These are phyloP conservation scores for Aphaenogaster rudis DNA, from an alignment of 1,140 invertebrate genomes.

Conservation along the genomic window DNA sequence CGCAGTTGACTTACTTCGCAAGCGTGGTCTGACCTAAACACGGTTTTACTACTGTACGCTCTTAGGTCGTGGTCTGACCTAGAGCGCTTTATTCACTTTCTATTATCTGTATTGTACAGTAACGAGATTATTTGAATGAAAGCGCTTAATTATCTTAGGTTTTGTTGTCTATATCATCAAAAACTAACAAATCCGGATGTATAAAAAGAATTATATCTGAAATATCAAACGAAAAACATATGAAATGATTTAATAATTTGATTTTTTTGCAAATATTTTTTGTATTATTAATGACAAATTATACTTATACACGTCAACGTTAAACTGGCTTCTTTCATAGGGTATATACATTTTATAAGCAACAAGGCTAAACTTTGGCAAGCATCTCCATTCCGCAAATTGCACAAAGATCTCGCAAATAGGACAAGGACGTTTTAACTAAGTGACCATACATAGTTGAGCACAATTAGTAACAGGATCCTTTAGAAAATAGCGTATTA, in stretches of 20 bases:
- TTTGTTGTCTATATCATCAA: background rate
- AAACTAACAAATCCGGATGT: background rate
- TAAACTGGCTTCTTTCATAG: background rate
- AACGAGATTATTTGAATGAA: conserved; percentile 14
- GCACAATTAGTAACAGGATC: conserved; percentile 37
- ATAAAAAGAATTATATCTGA: background rate
- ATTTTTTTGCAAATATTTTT: background rate
- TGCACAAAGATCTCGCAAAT: conserved; percentile 29
- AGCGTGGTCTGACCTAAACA: background rate
- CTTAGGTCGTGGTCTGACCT: background rate
- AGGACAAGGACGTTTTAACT: conserved; percentile 35
- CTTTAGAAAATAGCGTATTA: background rate
- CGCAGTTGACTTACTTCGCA: conserved; percentile 6
- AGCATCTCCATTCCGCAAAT: conserved; percentile 27
- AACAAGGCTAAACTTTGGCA: conserved; percentile 37
- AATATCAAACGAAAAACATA: background rate
- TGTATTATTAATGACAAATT: background rate
- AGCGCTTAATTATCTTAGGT: background rate
- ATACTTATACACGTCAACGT: background rate
- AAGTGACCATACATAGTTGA: conserved; percentile 44
- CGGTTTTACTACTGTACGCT: conserved; percentile 4
- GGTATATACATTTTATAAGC: conserved; percentile 15
- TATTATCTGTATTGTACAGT: background rate
- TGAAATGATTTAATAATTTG: background rate
- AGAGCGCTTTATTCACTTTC: conserved; percentile 18